Base-by-base conservation (phyloP, 2,888 invertebrate genomes). In the Gymnocheta viridis region DNA sequence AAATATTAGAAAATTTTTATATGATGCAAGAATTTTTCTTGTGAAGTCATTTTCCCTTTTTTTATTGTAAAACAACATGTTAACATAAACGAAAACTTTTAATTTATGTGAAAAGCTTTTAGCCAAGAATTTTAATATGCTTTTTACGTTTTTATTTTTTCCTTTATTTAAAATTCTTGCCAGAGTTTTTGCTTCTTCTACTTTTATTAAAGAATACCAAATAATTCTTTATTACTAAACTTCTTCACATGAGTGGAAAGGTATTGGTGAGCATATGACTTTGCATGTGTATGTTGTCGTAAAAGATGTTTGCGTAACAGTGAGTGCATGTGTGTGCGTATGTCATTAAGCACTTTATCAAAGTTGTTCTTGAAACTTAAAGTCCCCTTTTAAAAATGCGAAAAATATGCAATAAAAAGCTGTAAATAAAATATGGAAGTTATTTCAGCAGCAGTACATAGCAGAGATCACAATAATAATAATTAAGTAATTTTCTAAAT, bases 91-190 rank as follows among this genome's bases (percentile, higher is more conserved):
- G 60, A 88, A 89, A 91, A 91, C 88, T 91, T 91, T 91, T 91
- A 91, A 91, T 91, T 91, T 91, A 91, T 91, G 91, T 90, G 89
- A 89, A 89, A 88, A 91, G 91, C 91, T 91, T 89, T 89, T 89
- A 89, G 87, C 87, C 88, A 90, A 89, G 91, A 91, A 91, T 91
- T 91, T 91, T 91, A 91, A 91, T 91, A 91, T 91, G 89, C 88
- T 89, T 78, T 69, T 51, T 88, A 87, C 87, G 88, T 14, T 38
- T 38, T 38, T 14, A 87, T 88, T 87, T 87, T 14, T 27, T 51
- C 4, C 22, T 49, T 44, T 67, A 51, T 69, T 41, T 49, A n/a
- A 58, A 73, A 62, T 73, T 56, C 41, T 29, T 38, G 19, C 0
- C 12, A 32, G 22, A 49, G 22, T 44, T 32, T 67, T 58, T 17